Percentiles rank a stretch among this genome's conserved stretches.
These are phyloP conservation scores for Phodopus roborovskii DNA, from an alignment of 2,113 vertebrate genomes.

Conservation along the genomic window DNA sequence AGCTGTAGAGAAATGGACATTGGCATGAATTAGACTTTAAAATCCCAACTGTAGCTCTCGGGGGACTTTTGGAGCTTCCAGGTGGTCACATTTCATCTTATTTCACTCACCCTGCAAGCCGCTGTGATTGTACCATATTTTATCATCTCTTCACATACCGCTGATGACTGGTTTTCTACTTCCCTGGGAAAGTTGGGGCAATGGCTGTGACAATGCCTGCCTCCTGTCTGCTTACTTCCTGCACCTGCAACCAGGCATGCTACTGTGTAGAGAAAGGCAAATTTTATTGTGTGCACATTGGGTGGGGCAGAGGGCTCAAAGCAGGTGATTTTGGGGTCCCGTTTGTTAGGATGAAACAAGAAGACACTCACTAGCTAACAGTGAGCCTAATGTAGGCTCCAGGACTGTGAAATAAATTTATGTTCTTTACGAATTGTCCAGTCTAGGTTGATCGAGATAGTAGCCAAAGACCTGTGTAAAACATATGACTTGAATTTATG, in stretches of 20 bases:
- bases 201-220: not conserved
- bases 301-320: not conserved
- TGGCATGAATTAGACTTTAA: not conserved
- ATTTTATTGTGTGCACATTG: not conserved
- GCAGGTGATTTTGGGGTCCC: not conserved
- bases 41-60: not conserved
- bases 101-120: not conserved
- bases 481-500: not conserved
- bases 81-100: not conserved
- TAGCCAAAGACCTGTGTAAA: not conserved
- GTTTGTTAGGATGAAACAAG: not conserved
- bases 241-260: not conserved
- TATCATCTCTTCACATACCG: not conserved
- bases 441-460: not conserved
- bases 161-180: not conserved
- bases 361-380: not conserved
- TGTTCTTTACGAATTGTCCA: not conserved
- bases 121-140: not conserved
- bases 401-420: too few species aligned
- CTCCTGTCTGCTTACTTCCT: rapidly evolving
- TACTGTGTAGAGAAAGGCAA: not conserved
- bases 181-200: not conserved
- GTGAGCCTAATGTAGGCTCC: not conserved
- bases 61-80: not conserved
- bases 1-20: not conserved